Percentiles rank a stretch among this genome's conserved stretches.
Evolutionary conservation across 1,140 invertebrate genomes (phyloP).

Genomic region (Aphaenogaster ashmeadi): DNA sequence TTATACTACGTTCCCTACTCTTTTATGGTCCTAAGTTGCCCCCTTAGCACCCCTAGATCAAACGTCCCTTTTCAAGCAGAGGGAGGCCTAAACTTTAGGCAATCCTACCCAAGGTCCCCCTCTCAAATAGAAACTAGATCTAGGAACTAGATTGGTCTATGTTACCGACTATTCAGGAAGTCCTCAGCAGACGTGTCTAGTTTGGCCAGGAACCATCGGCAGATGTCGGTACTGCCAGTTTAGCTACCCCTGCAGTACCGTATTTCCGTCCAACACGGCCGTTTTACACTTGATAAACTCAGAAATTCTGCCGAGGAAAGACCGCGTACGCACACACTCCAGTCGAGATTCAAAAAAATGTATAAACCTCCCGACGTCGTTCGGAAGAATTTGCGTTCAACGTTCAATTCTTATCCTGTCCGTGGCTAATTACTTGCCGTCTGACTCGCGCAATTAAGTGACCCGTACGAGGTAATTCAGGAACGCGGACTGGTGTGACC

Average conservation of each 20-base stretch:
- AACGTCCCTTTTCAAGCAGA: conserved; percentile 28
- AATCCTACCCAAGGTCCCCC: conserved; percentile 70
- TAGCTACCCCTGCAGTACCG: conserved; percentile 73
- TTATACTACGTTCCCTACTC: conserved; percentile 18
- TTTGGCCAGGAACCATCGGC: conserved; percentile 65
- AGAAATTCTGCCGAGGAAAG: not conserved
- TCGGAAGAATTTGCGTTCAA: not conserved
- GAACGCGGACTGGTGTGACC: conserved; percentile 62
- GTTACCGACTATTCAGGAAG: conserved; percentile 81
- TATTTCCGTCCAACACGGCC: conserved; percentile 45
- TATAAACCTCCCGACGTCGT: not conserved
- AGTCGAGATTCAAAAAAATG: conserved; percentile 4
- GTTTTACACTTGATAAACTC: conserved; percentile 58
- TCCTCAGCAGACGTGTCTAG: conserved; percentile 36
- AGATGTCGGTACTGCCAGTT: conserved; percentile 81
- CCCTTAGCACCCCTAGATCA: conserved; percentile 46
- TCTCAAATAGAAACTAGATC: conserved; percentile 65
- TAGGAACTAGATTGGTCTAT: conserved; percentile 75
- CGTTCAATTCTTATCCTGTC: not conserved
- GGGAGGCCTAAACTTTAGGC: conserved; percentile 71
- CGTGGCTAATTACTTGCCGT: conserved; percentile 46
- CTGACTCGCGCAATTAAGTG: conserved; percentile 64
- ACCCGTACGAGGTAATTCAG: conserved; percentile 65
- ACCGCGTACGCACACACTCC: not conserved
- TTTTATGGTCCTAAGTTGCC: conserved; percentile 15